These are phyloP conservation scores for Scelioninae gen. 1 DNA, from an alignment of 2,888 invertebrate species.

Conservation along the genomic window DNA sequence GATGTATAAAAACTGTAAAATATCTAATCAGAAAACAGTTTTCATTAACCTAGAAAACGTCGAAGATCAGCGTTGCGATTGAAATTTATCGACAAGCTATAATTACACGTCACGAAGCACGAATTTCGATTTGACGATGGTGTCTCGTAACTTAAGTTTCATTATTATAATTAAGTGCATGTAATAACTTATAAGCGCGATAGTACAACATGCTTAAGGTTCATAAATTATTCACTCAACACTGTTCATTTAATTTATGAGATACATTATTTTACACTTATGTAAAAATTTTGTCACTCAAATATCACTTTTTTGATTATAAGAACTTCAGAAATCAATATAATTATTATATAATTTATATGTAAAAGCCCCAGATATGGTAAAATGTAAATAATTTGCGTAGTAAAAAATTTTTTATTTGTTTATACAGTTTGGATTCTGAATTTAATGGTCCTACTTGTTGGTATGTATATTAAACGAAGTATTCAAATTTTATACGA, in stretches of 20 bases:
- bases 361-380: too few species aligned
- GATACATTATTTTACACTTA: not conserved
- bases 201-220: slow-evolving; percentile 41
- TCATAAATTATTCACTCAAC: slow-evolving; percentile 54
- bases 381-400: too few species aligned
- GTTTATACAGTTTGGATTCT: too few species aligned
- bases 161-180: slow-evolving; percentile 67
- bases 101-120: slow-evolving; percentile 79
- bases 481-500: too few species aligned
- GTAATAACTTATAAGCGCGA: slow-evolving; percentile 61
- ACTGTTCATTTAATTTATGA: slow-evolving; percentile 19
- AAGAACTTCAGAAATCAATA: too few species aligned
- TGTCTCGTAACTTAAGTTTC: slow-evolving; percentile 66
- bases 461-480: too few species aligned
- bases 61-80: slow-evolving; percentile 74
- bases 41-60: slow-evolving; percentile 76
- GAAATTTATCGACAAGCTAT: slow-evolving; percentile 81
- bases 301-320: too few species aligned
- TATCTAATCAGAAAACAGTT: slow-evolving; percentile 78
- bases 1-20: slow-evolving; percentile 73
- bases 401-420: too few species aligned
- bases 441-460: too few species aligned
- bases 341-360: too few species aligned
- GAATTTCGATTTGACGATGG: slow-evolving; percentile 69
- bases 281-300: not conserved